These are phyloP conservation scores for Leiothrix lutea DNA, from an alignment of 2,113 vertebrate species.

Conservation along the genomic window DNA sequence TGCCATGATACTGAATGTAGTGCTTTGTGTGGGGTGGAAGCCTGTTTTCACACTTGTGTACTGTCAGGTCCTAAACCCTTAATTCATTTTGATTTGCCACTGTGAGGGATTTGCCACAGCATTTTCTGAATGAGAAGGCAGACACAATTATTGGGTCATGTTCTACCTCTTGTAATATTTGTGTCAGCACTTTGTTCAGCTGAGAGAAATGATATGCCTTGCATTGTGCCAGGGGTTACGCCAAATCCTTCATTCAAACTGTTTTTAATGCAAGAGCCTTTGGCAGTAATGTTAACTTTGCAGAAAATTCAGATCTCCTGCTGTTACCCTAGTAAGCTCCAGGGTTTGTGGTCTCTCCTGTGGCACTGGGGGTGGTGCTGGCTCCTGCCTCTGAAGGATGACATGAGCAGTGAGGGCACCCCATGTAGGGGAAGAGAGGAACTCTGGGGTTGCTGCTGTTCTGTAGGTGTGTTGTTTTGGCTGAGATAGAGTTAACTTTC, in stretches of 20 bases:
- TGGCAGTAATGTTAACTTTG: neutral
- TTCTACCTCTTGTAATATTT: neutral
- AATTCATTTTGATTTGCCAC: neutral
- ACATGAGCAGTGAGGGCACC: neutral
- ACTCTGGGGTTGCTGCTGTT: neutral
- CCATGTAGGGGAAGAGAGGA: fast-evolving
- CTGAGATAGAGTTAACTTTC: neutral
- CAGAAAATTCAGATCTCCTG: neutral
- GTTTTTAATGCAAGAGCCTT: neutral
- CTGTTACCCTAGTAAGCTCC: neutral
- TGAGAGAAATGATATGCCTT: neutral
- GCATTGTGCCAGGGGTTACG: neutral
- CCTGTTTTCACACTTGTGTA: neutral
- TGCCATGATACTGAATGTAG: neutral
- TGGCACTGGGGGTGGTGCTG: neutral
- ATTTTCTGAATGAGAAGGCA: neutral
- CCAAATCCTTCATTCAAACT: neutral
- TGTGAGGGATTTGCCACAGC: neutral
- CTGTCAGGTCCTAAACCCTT: neutral
- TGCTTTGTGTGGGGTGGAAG: neutral
- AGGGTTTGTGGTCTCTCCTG: neutral
- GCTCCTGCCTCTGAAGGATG: neutral
- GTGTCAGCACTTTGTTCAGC: neutral
- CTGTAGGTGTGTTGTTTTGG: neutral
- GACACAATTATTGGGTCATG: neutral